Conservation (phyloP, 2,888 invertebrate species). For the Thecophora atra region DNA sequence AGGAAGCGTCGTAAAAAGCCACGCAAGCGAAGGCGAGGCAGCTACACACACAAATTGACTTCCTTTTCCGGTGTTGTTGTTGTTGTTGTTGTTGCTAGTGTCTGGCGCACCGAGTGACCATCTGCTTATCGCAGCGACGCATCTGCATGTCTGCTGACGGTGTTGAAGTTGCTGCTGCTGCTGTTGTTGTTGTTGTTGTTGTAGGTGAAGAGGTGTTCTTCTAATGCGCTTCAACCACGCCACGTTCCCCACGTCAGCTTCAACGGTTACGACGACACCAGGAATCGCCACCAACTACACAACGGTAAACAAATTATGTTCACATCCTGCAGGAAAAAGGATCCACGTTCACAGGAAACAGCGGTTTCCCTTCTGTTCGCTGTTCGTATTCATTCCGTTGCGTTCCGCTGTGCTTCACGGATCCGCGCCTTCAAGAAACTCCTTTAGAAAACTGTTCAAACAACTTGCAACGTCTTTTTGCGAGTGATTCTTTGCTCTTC, state of each 20-base stretch:
- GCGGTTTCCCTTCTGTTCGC: too few relatives aligned
- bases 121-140: slow-evolving; percentile 46
- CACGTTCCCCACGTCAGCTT: background rate
- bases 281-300: background rate
- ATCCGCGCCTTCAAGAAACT: too few relatives aligned
- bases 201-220: background rate
- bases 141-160: slow-evolving; percentile 41
- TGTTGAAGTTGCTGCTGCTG: slow-evolving; percentile 16
- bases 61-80: slow-evolving; percentile 37
- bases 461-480: too few relatives aligned
- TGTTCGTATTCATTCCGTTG: too few relatives aligned
- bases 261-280: background rate
- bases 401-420: too few relatives aligned
- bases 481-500: too few relatives aligned
- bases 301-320: slow-evolving; percentile 30
- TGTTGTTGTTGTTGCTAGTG: slow-evolving; percentile 34
- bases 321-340: slow-evolving; percentile 21
- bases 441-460: too few relatives aligned
- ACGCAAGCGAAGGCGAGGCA: background rate
- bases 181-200: slow-evolving; percentile 27
- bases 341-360: background rate
- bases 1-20: background rate
- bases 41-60: slow-evolving; percentile 31
- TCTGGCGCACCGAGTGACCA: slow-evolving; percentile 15
- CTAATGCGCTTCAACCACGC: slow-evolving; percentile 38